Evolutionary conservation across 2,888 invertebrate species (phyloP).

Genomic region (Agriotes lineatus): DNA sequence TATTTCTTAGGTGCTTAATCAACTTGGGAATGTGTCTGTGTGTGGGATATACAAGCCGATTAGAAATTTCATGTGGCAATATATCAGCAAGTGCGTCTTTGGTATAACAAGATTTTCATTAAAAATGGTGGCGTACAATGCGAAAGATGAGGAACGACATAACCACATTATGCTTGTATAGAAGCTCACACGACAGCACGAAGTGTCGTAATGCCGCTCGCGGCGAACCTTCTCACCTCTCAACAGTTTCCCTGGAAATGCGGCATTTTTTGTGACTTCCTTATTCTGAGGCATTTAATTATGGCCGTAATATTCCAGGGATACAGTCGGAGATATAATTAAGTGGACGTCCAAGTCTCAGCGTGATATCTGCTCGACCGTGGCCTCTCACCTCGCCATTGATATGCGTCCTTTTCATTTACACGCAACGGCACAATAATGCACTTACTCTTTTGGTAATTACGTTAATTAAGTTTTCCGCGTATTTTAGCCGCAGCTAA

Average conservation of each 20-base stretch:
- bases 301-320: constrained; percentile 43
- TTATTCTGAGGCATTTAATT: constrained; percentile 44
- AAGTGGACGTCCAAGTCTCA: constrained; percentile 43
- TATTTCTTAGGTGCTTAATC: background rate
- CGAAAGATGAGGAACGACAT: constrained; percentile 18
- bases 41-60: background rate
- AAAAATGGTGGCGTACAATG: background rate
- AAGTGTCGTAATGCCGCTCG: constrained; percentile 21
- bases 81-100: constrained; percentile 8
- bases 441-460: constrained; percentile 39
- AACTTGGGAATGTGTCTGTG: background rate
- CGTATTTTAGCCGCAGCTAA: constrained; percentile 43
- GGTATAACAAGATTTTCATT: constrained; percentile 5
- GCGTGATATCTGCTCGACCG: constrained; percentile 44
- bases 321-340: constrained; percentile 46
- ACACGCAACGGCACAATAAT: constrained; percentile 32
- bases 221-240: constrained; percentile 33
- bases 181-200: background rate
- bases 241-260: constrained; percentile 28
- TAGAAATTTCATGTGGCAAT: background rate
- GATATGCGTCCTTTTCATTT: constrained; percentile 38
- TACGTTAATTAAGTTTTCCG: constrained; percentile 41
- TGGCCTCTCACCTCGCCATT: constrained; percentile 46
- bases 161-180: constrained; percentile 15
- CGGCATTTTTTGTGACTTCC: constrained; percentile 30